Evolutionary conservation across 1,140 invertebrate genomes (phyloP), one percentile per base, ranked within the genome.

Genomic region (Trachymyrmex cornetzi): DNA sequence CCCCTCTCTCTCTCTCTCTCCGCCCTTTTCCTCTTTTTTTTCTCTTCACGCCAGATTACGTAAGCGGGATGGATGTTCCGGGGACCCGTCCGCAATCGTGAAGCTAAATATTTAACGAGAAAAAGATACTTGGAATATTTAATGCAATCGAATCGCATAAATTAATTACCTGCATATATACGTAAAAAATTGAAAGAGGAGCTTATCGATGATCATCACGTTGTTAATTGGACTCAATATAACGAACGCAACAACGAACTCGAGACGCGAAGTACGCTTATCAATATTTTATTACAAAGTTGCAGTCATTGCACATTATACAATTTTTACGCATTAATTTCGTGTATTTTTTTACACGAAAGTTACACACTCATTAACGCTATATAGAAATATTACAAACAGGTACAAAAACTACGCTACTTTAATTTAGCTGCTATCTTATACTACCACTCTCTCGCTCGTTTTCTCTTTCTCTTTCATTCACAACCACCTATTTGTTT

Each of bases 351-450:
- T 34, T 11, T 90, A 91, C 90, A 88, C 89, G 88, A 88, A 74
- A 50, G 38, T 87, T 92, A 92, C 87, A 87, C 91, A 91, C 79
- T 91, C 71, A 75, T 88, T 88, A 69, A 87, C 67, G 66, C 87
- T 61, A 77, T 90, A 92, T 93, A 94, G 91, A 94, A 94, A 94
- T 94, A 89, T 93, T 93, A 93, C 91, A 94, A 94, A 94, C 93
- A 94, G 93, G 93, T 94, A 94, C 93, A 94, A 94, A 94, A 94
- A 88, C 93, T 94, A 94, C 82, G 84, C 92, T 93, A 93, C 59
- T 61, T 87, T 59, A 74, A 34, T 53, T 72, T 44, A 57, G 75
- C 34, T 12, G 82, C 89, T 92, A 91, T 87, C n/a, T 22, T 77
- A 80, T 7, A 34, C 66, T 69, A 24, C 50, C 30, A 12, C 6